A percentile compares a stretch with the other conserved stretches of the same genome.
Evolutionary conservation across 2,888 invertebrate species (phyloP).

Genomic region (Rhingia campestris): DNA sequence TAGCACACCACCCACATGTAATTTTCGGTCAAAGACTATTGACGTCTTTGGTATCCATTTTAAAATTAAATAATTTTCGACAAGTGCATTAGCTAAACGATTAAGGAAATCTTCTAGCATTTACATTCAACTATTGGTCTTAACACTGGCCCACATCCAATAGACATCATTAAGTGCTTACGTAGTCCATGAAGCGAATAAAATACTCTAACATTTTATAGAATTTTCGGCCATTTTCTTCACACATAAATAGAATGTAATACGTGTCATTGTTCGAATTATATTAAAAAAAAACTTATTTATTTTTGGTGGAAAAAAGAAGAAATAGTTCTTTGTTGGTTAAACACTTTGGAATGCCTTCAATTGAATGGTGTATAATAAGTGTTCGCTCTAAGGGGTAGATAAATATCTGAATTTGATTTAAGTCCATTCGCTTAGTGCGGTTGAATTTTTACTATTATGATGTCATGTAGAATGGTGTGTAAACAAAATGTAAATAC

Average conservation of each 20-base stretch:
- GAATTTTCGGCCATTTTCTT: neutral
- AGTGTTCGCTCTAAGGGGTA: neutral
- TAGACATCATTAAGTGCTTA: conserved; percentile 1
- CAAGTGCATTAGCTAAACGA: neutral
- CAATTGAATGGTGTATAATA: neutral
- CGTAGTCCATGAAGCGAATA: neutral
- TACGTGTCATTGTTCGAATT: conserved; percentile 7
- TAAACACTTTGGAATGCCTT: neutral
- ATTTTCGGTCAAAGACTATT: too few relatives aligned
- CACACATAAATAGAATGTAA: neutral
- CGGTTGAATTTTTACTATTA: neutral
- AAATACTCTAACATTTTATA: neutral
- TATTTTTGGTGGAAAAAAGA: neutral
- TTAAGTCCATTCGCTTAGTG: neutral
- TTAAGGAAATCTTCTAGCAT: neutral
- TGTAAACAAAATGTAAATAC: neutral
- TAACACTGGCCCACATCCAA: conserved; percentile 7
- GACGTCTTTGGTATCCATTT: too few relatives aligned
- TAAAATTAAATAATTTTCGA: neutral
- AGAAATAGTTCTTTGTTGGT: neutral
- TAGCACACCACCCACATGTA: too few relatives aligned
- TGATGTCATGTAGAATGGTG: conserved; percentile 5
- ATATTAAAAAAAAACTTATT: neutral
- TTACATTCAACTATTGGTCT: neutral
- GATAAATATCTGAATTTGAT: conserved; percentile 5